Base-by-base conservation (phyloP, 2,113 vertebrate genomes). In the Campylomormyrus numenius region DNA sequence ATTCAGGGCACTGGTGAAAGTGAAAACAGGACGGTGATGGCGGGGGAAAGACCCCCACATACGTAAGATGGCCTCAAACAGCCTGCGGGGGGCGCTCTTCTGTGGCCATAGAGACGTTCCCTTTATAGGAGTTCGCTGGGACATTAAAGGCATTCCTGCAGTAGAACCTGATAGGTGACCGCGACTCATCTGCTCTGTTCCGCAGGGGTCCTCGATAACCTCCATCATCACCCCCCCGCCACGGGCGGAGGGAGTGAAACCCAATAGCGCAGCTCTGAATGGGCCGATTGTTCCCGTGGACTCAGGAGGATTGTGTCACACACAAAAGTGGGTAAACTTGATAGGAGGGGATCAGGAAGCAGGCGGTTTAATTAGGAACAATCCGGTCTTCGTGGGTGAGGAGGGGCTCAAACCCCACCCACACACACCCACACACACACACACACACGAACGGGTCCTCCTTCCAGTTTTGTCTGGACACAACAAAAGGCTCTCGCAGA, bases 231-330 rank as follows among this genome's bases (percentile, higher is more conserved):
- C 42, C 83, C 90, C 88, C 89, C n/a, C 50, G 86, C 50, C 90
- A 50, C 62, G 10, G 62, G 39, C 62, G 24, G 27, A 91, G 56
- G 35, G 80, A 10, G 21, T 2, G 88, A 91, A 92, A 89, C 90
- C 74, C 88, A 90, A 90, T 90, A 90, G 62, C 50, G 2, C 46
- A 39, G 21, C 87, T 50, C 56, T 91, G 85, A 92, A 92, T 91
- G 90, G 50, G 83, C 39, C n/a, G 13, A 91, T 92, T 92, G 91
- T 92, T 85, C 13, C 8, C 24, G 52, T 5, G 52, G 91, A 80
- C 87, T 90, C 48, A 58, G 88, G 48, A 85, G 66, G 87, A 89
- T 90, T 70, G 85, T 80, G 70, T 85, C 58, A 52, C 50, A 19
- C 24, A 90, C 58, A 91, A 91, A 89, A 90, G 62, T 58, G 62